Evolutionary conservation across 2,888 invertebrate genomes (phyloP), one percentile per base, ranked within the genome.

Genomic region (Nephrotoma appendiculata): DNA sequence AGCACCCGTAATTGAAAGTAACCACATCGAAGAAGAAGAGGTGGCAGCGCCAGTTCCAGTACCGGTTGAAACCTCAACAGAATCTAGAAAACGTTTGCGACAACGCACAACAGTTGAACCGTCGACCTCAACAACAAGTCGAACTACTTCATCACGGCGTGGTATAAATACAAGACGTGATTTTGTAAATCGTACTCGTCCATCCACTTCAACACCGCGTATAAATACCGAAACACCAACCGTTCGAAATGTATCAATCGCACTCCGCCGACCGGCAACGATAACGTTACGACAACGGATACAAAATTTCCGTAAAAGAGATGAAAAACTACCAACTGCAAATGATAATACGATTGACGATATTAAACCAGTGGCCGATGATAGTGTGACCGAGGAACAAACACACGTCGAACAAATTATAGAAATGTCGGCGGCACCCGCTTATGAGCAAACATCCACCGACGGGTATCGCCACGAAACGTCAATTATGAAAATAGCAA

Each of bases 401-500:
- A 84, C 41, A n/a, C 41, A 84, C 4, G 84, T 84, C 42, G 84
- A 84, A 84, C 84, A 84, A 84, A 84, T 84, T 1, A 2, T 31
- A 31, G 43, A 43, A 85, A 19, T 45, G 6, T 44, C 45, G 9
- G 85, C 44, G 9, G 15, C 43, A 5, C 85, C 42, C 2, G 42
- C 5, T n/a, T 12, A 2, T 5, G 43, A 41, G 42, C 88, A 88
- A 41, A 87, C 87, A n/a, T 89, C 89, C 48, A 88, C 88, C 6
- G 88, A 88, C 87, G 88, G 89, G 86, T 92, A 91, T 88, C 90
- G 92, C 88, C 92, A 91, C 48, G 88, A 91, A 52, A 90, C 92
- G 84, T 93, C 93, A 15, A 93, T 93, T 15, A 93, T 93, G 93
- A 93, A 93, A 89, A 93, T 93, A 88, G 93, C 93, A 6, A 90